Conservation (phyloP, 2,888 invertebrate species). For the Ferrisia virgata region DNA sequence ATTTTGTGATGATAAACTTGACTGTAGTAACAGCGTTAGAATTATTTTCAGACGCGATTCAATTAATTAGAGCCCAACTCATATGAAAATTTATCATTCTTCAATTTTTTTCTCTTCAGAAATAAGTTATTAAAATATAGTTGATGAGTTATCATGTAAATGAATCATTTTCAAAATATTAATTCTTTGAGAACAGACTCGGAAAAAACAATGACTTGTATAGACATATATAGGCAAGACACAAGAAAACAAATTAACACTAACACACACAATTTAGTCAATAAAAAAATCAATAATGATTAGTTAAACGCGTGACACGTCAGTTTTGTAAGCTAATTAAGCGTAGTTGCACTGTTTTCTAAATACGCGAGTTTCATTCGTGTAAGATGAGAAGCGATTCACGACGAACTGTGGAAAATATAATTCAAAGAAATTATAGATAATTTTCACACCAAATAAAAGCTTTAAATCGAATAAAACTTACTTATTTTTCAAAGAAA, state of each 20-base stretch:
- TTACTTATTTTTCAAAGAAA: slow-evolving; percentile 53
- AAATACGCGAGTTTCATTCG: background rate
- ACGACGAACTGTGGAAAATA: background rate
- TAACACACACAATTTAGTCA: background rate
- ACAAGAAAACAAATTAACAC: background rate
- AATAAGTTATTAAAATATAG: no score
- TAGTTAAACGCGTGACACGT: background rate
- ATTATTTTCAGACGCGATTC: no score
- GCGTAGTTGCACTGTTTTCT: background rate
- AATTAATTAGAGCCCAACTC: background rate
- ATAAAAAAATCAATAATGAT: slow-evolving; percentile 2
- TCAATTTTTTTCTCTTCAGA: background rate
- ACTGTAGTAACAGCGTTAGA: background rate
- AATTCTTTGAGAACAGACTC: background rate
- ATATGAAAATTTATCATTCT: background rate
- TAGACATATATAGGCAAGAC: background rate
- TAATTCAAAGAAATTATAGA: background rate
- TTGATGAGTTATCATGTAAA: background rate
- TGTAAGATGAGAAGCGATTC: background rate
- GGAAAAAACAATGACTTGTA: background rate
- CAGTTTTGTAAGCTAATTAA: slow-evolving; percentile 11
- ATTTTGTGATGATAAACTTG: background rate
- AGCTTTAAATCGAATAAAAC: background rate
- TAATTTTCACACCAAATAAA: background rate
- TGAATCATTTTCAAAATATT: background rate